Conservation (phyloP, 2,113 vertebrate genomes). For the Cepphus grylle region DNA sequence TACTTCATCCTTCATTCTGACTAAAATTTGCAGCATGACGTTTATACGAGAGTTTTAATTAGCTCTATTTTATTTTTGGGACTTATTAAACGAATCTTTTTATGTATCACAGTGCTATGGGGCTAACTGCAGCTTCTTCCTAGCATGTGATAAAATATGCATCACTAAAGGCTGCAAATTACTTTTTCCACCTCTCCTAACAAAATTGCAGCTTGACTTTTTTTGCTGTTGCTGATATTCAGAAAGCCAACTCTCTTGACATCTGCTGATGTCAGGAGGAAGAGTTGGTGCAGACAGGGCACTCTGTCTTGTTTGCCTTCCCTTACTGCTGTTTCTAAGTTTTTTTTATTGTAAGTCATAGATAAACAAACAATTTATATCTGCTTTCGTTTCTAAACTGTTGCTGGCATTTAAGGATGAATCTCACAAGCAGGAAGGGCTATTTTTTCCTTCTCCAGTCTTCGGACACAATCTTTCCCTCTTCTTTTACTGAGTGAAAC, state of each 20-base stretch:
- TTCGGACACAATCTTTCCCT: background rate
- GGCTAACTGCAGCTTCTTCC: background rate
- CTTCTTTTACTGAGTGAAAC: background rate
- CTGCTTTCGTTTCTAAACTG: background rate
- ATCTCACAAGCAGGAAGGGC: background rate
- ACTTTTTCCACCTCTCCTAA: background rate
- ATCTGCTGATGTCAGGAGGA: background rate
- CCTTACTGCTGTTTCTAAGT: background rate
- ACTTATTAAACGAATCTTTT: background rate
- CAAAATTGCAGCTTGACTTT: background rate
- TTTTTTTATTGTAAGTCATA: background rate
- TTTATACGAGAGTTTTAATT: conserved; percentile 14
- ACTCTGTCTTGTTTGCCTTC: background rate
- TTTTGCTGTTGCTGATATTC: background rate
- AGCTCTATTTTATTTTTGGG: conserved; percentile 22
- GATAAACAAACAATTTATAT: background rate
- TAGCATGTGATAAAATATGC: background rate
- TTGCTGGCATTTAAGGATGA: background rate
- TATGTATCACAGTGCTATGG: background rate
- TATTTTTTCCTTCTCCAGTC: background rate
- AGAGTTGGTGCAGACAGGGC: background rate
- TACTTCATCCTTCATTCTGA: background rate
- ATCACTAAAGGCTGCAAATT: background rate
- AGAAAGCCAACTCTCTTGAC: background rate
- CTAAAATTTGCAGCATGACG: background rate